These are phyloP conservation scores for Serranochromis macrocephalus DNA, from an alignment of 2,113 vertebrate genomes.

Conservation along the genomic window DNA sequence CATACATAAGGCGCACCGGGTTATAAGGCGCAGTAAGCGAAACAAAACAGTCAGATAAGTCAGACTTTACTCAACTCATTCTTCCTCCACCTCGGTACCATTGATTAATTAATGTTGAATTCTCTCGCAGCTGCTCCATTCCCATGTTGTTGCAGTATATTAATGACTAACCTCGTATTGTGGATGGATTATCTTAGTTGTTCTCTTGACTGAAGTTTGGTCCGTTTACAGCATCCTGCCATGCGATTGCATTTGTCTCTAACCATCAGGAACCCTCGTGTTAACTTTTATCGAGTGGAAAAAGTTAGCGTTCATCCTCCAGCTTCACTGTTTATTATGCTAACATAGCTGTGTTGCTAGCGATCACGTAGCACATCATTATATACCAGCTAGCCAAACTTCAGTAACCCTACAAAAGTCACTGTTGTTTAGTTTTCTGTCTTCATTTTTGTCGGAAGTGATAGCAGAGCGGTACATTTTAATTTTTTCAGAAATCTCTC, in stretches of 20 bases:
- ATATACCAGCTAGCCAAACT: background rate
- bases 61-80: background rate
- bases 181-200: background rate
- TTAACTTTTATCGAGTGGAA: background rate
- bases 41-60: background rate
- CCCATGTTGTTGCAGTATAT: background rate
- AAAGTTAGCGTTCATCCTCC: background rate
- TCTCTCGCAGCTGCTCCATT: background rate
- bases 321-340: background rate
- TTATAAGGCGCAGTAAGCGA: background rate
- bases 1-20: background rate
- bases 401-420: background rate
- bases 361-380: background rate
- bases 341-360: accelerated
- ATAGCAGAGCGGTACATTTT: accelerated
- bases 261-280: accelerated
- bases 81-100: accelerated
- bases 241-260: background rate
- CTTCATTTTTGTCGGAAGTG: accelerated
- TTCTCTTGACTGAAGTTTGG: background rate
- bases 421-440: background rate
- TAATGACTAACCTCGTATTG: accelerated
- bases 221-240: background rate
- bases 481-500: background rate
- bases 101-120: background rate